Conservation (phyloP, 2,113 vertebrate genomes). For the Hydropotes inermis region DNA sequence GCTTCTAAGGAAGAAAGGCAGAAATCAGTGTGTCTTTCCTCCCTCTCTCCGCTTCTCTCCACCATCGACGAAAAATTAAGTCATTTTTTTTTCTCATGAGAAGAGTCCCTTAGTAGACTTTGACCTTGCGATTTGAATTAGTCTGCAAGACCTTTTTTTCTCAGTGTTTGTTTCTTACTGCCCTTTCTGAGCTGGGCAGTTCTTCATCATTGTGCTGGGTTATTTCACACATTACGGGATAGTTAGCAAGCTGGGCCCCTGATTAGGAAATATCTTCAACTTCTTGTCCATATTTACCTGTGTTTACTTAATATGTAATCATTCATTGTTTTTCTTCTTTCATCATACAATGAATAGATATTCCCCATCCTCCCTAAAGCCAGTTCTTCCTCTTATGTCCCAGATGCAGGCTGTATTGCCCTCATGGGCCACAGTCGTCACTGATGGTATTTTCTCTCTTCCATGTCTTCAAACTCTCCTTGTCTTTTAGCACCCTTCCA, state of each 20-base stretch:
- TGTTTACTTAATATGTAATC: not conserved
- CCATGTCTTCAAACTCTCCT: not conserved
- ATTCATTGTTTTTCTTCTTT: not conserved
- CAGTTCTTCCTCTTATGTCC: not conserved
- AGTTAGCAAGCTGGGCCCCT: not conserved
- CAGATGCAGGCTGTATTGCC: not conserved
- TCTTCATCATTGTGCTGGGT: not conserved
- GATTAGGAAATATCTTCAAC: not conserved
- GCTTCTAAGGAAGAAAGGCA: not conserved
- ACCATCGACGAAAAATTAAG: not conserved
- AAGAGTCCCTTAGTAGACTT: not conserved
- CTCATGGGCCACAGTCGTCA: not conserved
- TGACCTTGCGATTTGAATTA: not conserved
- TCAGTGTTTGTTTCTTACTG: not conserved
- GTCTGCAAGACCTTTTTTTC: not conserved
- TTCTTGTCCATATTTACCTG: not conserved
- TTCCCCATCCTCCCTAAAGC: not conserved
- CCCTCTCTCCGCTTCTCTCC: not conserved
- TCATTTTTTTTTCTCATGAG: not conserved
- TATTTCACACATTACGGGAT: not conserved
- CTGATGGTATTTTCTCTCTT: not conserved
- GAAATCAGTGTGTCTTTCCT: not conserved
- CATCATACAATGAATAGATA: not conserved
- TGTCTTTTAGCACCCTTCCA: not conserved
- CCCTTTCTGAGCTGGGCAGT: not conserved